A percentile compares a stretch with the other conserved stretches of the same genome.
These are phyloP conservation scores for Bolinopsis microptera DNA, from an alignment of 37 sponge, comb jelly and placozoan genomes.

Conservation along the genomic window DNA sequence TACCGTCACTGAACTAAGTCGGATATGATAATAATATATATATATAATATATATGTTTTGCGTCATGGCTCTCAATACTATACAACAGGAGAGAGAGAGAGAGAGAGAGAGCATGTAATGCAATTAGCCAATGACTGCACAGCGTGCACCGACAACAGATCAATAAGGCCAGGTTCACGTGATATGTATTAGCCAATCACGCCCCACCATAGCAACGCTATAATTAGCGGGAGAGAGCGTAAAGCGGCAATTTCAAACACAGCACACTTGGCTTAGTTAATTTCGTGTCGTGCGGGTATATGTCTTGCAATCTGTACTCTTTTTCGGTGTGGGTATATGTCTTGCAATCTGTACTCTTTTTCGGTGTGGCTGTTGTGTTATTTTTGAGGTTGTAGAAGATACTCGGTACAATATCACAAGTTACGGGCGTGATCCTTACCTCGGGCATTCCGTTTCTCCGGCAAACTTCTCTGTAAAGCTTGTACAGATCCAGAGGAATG, in stretches of 20 bases:
- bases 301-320: neutral
- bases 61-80: neutral
- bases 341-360: neutral
- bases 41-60: neutral
- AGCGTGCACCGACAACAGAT: neutral
- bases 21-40: neutral
- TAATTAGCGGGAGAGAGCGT: constrained; percentile 40
- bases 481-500: constrained; percentile 48
- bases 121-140: constrained; percentile 32
- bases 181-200: constrained; percentile 56
- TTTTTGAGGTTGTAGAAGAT: too few relatives aligned
- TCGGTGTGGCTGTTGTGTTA: neutral
- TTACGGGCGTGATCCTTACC: too few relatives aligned
- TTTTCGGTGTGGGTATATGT: neutral
- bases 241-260: constrained; percentile 65
- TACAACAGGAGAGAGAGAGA: neutral
- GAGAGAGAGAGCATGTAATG: neutral
- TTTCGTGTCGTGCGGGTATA: neutral
- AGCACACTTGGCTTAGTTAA: neutral
- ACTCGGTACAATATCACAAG: too few relatives aligned
- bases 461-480: constrained; percentile 34
- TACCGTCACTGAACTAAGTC: neutral
- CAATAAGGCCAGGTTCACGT: neutral
- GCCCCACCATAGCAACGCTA: neutral
- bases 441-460: constrained; percentile 22